A percentile compares a stretch with the other conserved stretches of the same genome.
These are phyloP conservation scores for Rhagologus leucostigma DNA, from an alignment of 2,113 vertebrate species.

Conservation along the genomic window DNA sequence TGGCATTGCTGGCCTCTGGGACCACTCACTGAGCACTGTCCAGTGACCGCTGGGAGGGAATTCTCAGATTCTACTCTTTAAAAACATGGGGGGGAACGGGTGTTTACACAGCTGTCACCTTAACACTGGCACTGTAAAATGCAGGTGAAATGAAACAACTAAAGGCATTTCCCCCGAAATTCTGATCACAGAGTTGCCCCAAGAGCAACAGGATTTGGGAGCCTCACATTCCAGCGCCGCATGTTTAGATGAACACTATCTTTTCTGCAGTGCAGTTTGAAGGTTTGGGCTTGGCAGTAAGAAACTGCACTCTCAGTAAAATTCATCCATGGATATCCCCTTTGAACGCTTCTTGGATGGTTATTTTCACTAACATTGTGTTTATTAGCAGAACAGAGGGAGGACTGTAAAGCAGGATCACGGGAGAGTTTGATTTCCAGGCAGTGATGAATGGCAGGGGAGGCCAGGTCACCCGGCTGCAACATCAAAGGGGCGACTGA, in stretches of 20 bases:
- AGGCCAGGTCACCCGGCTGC: conserved; percentile 55
- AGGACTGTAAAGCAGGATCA: conserved; percentile 42
- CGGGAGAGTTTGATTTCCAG: conserved; percentile 35
- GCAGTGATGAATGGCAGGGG: conserved; percentile 49
- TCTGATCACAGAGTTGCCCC: not conserved
- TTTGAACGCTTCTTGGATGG: conserved; percentile 33
- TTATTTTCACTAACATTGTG: conserved; percentile 48
- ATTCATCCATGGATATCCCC: conserved; percentile 36
- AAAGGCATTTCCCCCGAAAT: not conserved
- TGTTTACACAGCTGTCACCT: not conserved
- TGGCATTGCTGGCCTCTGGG: not conserved
- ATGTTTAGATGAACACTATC: not conserved
- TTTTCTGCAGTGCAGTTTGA: not conserved
- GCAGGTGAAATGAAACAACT: not conserved
- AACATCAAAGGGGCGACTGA: conserved; percentile 56
- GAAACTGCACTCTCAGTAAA: conserved; percentile 30
- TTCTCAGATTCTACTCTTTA: not conserved
- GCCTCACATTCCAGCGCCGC: fast-evolving
- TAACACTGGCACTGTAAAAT: not conserved
- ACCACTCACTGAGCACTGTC: not conserved
- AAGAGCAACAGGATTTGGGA: not conserved
- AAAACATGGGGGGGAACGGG: not conserved
- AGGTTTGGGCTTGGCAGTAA: not conserved
- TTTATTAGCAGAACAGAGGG: conserved; percentile 59
- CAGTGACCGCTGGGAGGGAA: fast-evolving